A percentile compares a stretch with the other conserved stretches of the same genome.
Conservation (phyloP, 2,797 vertebrate genomes). For the Naso thynnoides region DNA sequence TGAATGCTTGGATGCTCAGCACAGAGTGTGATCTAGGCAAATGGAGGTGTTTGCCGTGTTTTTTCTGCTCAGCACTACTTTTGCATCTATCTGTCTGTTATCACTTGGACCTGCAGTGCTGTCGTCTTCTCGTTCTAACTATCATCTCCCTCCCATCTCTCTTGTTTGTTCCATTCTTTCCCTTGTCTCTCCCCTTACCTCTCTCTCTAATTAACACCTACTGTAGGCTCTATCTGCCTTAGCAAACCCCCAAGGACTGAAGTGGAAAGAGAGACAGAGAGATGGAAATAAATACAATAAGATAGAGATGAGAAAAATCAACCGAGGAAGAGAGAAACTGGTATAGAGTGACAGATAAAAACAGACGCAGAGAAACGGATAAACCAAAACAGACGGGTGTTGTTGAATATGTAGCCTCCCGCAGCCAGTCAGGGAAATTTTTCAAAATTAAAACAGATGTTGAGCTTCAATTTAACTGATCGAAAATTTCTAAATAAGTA, state of each 20-base stretch:
- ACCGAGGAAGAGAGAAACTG: conserved; percentile 35
- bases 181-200: conserved; percentile 61
- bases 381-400: conserved; percentile 37
- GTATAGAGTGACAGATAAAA: conserved; percentile 18
- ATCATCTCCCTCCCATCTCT: conserved; percentile 53
- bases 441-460: conserved; percentile 45
- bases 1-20: conserved; percentile 29
- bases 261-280: conserved; percentile 49
- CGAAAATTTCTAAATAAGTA: conserved; percentile 17
- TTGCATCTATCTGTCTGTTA: conserved; percentile 40
- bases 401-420: conserved; percentile 15
- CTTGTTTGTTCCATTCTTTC: conserved; percentile 64
- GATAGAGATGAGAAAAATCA: conserved; percentile 45
- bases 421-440: neutral
- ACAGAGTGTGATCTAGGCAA: conserved; percentile 27
- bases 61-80: conserved; percentile 1
- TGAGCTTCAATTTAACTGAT: conserved; percentile 36
- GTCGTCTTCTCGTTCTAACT: conserved; percentile 40
- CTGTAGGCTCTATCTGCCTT: conserved; percentile 64
- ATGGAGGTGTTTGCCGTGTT: conserved; percentile 19
- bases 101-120: conserved; percentile 29
- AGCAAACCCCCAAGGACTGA: conserved; percentile 61
- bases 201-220: conserved; percentile 79
- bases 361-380: conserved; percentile 8
- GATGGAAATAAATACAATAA: conserved; percentile 61